phyloP scores from a whole-genome alignment of 2,888 invertebrate genomes.

The Oligia strigilis region DNA sequence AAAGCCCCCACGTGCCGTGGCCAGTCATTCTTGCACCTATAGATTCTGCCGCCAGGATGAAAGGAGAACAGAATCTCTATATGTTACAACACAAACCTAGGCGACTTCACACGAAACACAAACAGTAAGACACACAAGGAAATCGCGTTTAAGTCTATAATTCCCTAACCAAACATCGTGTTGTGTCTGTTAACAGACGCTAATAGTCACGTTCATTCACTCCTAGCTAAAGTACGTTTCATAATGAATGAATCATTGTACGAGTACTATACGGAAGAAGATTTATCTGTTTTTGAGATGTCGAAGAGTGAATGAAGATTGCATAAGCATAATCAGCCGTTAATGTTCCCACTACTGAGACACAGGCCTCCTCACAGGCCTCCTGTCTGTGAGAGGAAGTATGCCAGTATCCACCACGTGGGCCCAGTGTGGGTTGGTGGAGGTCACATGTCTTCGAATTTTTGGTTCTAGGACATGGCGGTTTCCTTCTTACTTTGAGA shows the following conservation, averaged over 20 bases:
- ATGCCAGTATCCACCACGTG: neutral
- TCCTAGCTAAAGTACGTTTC: constrained; percentile 24
- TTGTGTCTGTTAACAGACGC: constrained; percentile 56
- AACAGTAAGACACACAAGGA: constrained; percentile 47
- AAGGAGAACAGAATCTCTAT: constrained; percentile 9
- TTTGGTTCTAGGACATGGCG: neutral
- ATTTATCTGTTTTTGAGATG: constrained; percentile 13
- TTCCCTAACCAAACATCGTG: constrained; percentile 49
- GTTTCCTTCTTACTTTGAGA: neutral
- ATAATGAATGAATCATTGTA: constrained; percentile 61
- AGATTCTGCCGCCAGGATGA: neutral
- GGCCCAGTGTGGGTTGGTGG: neutral
- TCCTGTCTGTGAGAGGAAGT: neutral
- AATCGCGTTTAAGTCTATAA: constrained; percentile 52
- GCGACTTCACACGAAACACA: constrained; percentile 55
- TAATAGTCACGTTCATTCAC: constrained; percentile 67
- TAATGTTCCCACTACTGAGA: neutral
- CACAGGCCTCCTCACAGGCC: neutral
- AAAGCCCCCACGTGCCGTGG: neutral
- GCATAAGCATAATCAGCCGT: too few species aligned
- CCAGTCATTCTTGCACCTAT: neutral
- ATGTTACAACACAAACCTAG: neutral
- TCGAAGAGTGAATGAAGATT: constrained; percentile 12
- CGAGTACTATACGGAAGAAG: constrained; percentile 12
- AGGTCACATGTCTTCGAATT: neutral